These are phyloP conservation scores for Eupithecia inturbata DNA, from an alignment of 2,888 invertebrate species.

Conservation along the genomic window DNA sequence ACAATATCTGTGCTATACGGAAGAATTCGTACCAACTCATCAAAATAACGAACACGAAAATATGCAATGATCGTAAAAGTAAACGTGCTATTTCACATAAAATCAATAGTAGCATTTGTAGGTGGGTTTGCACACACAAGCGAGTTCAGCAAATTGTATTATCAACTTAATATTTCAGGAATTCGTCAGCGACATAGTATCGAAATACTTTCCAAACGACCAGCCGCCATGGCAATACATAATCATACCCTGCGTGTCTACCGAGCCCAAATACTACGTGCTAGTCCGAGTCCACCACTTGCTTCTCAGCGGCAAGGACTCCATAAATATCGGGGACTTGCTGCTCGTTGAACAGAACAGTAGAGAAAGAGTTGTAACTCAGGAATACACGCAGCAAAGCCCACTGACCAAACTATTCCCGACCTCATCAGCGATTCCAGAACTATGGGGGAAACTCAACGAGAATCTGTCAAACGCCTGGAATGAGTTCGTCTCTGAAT, in stretches of 20 bases:
- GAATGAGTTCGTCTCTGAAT: constrained; percentile 91
- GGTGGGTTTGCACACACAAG: neutral
- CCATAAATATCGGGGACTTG: constrained; percentile 89
- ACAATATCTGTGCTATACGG: neutral
- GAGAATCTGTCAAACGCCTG: constrained; percentile 89
- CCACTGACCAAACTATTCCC: constrained; percentile 83
- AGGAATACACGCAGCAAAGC: constrained; percentile 66
- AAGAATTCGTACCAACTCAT: neutral
- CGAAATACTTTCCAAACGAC: constrained; percentile 89
- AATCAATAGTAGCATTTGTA: neutral
- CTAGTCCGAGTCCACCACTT: constrained; percentile 90
- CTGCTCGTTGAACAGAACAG: constrained; percentile 84
- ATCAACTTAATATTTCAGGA: constrained; percentile 80
- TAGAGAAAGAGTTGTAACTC: constrained; percentile 64
- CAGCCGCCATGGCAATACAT: constrained; percentile 93
- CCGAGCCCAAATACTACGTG: constrained; percentile 86
- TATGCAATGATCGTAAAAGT: neutral
- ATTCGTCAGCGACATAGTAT: constrained; percentile 90
- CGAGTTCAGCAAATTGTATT: neutral
- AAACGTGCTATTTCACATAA: neutral
- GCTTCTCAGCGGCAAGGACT: constrained; percentile 87
- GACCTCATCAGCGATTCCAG: constrained; percentile 85
- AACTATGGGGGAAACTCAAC: constrained; percentile 86
- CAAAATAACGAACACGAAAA: neutral
- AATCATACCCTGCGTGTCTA: constrained; percentile 85